These are phyloP conservation scores for Drosophila antonietae DNA, from an alignment of 2,888 invertebrate species.

Conservation along the genomic window DNA sequence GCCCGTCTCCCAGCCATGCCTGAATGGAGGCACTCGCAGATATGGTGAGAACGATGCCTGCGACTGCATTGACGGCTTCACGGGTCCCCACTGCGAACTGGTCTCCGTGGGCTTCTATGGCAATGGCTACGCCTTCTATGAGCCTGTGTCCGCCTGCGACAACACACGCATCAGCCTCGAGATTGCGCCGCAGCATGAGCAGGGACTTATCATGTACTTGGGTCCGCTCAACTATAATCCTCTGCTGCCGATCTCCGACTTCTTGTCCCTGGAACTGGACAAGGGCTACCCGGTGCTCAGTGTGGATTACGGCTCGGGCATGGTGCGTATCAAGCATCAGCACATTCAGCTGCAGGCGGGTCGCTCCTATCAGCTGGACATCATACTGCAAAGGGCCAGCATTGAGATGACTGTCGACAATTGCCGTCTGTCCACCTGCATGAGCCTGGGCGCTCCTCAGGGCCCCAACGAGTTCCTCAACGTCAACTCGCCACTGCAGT, in stretches of 20 bases:
- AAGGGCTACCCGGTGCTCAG: conserved; percentile 93
- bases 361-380: conserved; percentile 94
- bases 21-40: conserved; percentile 90
- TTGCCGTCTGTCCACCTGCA: conserved; percentile 89
- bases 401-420: conserved; percentile 92
- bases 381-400: conserved; percentile 87
- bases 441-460: conserved; percentile 89
- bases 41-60: conserved; percentile 88
- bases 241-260: conserved; percentile 90
- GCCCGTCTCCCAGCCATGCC: conserved; percentile 85
- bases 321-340: conserved; percentile 89
- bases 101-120: conserved; percentile 94
- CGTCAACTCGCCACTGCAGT: conserved; percentile 94
- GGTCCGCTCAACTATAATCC: conserved; percentile 91
- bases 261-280: conserved; percentile 94
- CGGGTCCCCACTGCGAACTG: conserved; percentile 96
- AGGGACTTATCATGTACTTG: conserved; percentile 95
- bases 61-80: conserved; percentile 91
- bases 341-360: conserved; percentile 92
- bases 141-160: conserved; percentile 93
- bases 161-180: conserved; percentile 93
- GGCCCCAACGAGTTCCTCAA: conserved; percentile 91
- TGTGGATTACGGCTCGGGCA: conserved; percentile 95
- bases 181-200: conserved; percentile 90
- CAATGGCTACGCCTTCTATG: conserved; percentile 97